Percentiles rank a stretch among this genome's conserved stretches.
Evolutionary conservation across 1,140 invertebrate genomes (phyloP).

Genomic region (Rhagoletis zephyria): DNA sequence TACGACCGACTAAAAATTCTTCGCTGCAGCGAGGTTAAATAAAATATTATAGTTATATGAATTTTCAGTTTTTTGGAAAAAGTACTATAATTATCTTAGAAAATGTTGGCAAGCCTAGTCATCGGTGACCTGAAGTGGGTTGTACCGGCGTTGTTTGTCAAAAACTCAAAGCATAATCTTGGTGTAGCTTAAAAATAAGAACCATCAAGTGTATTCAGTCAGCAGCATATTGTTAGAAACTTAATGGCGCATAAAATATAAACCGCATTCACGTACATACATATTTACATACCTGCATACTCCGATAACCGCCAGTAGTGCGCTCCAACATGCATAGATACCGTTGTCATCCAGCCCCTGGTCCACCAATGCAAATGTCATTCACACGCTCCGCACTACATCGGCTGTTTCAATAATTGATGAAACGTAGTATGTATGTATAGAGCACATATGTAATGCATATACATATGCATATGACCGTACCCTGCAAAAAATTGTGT

Average conservation of each 20-base stretch:
- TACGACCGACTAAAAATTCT: too few species aligned
- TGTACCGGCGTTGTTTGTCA: background rate
- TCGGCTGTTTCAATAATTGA: background rate
- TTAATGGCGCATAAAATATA: slow-evolving; percentile 24
- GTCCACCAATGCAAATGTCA: background rate
- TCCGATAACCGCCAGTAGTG: background rate
- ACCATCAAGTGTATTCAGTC: background rate
- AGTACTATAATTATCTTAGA: too few species aligned
- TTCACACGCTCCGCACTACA: background rate
- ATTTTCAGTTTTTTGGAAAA: too few species aligned
- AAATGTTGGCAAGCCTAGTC: too few species aligned
- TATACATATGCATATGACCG: too few species aligned
- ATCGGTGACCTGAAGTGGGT: background rate
- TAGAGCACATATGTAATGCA: background rate
- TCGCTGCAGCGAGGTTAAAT: too few species aligned
- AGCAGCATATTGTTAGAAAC: background rate
- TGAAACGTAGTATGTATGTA: background rate
- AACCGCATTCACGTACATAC: background rate
- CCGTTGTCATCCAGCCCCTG: background rate
- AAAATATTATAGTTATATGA: too few species aligned
- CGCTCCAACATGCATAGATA: background rate
- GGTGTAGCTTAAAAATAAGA: background rate
- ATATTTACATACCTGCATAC: background rate
- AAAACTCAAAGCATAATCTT: slow-evolving; percentile 25
- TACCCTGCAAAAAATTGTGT: too few species aligned